Conservation (phyloP, 1,140 invertebrate species). For the Oedothorax gibbosus region DNA sequence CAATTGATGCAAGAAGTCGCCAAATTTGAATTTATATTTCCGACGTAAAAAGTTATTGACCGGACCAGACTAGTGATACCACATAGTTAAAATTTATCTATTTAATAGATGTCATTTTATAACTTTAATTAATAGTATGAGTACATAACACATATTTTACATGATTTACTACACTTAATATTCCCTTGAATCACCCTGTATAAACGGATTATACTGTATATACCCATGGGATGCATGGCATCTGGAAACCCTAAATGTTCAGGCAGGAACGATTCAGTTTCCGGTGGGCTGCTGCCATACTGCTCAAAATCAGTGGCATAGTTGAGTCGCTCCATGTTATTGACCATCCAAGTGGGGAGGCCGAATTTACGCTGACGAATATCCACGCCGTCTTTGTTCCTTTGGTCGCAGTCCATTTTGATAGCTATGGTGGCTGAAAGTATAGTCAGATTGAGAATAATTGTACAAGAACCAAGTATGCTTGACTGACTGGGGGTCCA, state of each 20-base stretch:
- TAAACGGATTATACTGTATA: too few species aligned
- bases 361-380: slow-evolving; percentile 42
- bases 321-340: slow-evolving; percentile 52
- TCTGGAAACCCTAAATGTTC: slow-evolving; percentile 12
- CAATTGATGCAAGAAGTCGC: too few species aligned
- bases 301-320: slow-evolving; percentile 55
- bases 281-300: slow-evolving; percentile 48
- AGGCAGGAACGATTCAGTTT: slow-evolving; percentile 33
- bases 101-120: too few species aligned
- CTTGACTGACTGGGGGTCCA: background rate
- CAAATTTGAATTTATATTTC: too few species aligned
- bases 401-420: background rate
- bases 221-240: too few species aligned
- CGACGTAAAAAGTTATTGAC: too few species aligned
- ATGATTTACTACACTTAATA: too few species aligned
- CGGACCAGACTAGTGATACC: too few species aligned
- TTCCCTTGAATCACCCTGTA: too few species aligned
- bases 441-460: background rate
- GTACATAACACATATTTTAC: too few species aligned
- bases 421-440: background rate
- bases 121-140: too few species aligned
- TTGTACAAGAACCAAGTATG: background rate
- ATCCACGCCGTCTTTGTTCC: background rate
- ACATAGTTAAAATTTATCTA: too few species aligned
- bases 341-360: slow-evolving; percentile 41